Conservation (phyloP, 2,113 vertebrate genomes). For the Pantherophis guttatus region DNA sequence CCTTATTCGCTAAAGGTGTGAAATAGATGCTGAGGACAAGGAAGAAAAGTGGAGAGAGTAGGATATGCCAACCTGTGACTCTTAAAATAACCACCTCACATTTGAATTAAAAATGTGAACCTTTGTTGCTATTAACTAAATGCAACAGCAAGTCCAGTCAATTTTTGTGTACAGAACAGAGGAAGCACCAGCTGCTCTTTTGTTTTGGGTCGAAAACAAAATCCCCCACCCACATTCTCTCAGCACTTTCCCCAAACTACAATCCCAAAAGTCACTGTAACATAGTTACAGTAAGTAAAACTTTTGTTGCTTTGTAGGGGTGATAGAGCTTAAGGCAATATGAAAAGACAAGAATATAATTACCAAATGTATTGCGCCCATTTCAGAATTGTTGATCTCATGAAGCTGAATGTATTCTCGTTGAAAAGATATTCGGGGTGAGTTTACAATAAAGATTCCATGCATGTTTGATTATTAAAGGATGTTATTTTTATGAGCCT, state of each 20-base stretch:
- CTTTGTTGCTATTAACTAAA: neutral
- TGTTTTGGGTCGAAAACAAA: neutral
- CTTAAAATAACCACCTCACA: neutral
- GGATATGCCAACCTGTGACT: neutral
- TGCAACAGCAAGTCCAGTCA: neutral
- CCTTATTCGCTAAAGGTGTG: no score
- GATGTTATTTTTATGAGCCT: slow-evolving; percentile 17
- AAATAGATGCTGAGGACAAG: neutral
- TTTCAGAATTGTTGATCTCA: neutral
- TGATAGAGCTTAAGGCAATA: neutral
- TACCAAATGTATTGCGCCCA: neutral
- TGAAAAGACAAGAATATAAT: neutral
- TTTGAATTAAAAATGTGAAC: neutral
- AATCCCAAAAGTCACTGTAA: neutral
- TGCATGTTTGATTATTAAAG: slow-evolving; percentile 8
- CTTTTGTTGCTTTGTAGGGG: neutral
- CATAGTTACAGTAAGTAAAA: neutral
- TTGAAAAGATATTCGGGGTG: slow-evolving; percentile 20
- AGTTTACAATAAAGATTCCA: slow-evolving; percentile 15
- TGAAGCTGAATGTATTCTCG: neutral
- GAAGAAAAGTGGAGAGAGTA: neutral
- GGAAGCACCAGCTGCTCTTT: neutral
- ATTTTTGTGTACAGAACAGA: neutral
- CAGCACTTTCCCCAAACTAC: neutral
- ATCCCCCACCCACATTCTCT: neutral